Conservation (phyloP, 2,113 vertebrate genomes). For the Holacanthus passer region DNA sequence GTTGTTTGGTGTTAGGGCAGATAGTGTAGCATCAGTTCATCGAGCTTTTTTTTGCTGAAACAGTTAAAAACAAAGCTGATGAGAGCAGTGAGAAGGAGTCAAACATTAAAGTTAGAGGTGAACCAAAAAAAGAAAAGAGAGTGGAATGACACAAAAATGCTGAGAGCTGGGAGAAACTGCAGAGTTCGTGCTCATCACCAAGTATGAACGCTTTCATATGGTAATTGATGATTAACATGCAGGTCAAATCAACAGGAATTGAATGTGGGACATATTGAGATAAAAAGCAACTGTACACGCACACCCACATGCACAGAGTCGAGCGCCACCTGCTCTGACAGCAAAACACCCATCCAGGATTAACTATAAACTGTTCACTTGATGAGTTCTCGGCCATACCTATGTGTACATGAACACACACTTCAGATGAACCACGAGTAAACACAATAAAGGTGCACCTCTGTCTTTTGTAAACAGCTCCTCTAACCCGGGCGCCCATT, state of each 20-base stretch:
- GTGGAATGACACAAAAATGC: not conserved
- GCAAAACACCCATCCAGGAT: slow-evolving; percentile 21
- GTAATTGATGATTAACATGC: not conserved
- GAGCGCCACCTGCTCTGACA: slow-evolving; percentile 63
- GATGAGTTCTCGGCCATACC: slow-evolving; percentile 63
- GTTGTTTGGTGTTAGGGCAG: not conserved
- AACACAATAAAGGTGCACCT: slow-evolving; percentile 81
- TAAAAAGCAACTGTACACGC: slow-evolving; percentile 12
- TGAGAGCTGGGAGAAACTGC: not conserved
- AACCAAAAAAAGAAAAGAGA: not conserved
- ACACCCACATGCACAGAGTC: slow-evolving; percentile 19
- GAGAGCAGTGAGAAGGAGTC: not conserved
- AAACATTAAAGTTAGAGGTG: not conserved
- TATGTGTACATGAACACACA: slow-evolving; percentile 46
- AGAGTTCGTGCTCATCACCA: not conserved
- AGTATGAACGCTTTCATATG: not conserved
- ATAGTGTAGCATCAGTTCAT: not conserved
- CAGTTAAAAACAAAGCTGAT: not conserved
- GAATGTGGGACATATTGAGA: not conserved
- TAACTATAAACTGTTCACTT: slow-evolving; percentile 59
- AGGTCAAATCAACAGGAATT: not conserved
- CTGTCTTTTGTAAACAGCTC: slow-evolving; percentile 77
- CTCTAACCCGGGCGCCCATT: slow-evolving; percentile 74
- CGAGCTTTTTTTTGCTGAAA: not conserved
- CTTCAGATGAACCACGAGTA: slow-evolving; percentile 73